Base-by-base conservation (phyloP, 2,888 invertebrate species). In the Agrochola circellaris region DNA sequence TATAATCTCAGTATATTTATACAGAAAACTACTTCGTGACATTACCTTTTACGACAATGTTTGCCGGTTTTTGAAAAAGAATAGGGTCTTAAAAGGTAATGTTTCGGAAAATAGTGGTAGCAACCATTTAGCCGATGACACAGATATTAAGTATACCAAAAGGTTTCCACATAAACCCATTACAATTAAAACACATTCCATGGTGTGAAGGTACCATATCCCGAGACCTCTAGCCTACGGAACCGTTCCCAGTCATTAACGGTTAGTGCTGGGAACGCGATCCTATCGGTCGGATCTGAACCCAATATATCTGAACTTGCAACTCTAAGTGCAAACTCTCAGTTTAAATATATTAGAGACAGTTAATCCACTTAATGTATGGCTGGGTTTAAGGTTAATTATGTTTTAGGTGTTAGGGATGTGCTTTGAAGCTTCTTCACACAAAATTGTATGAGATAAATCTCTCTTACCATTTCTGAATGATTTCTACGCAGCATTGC, bases 331-430 rank as follows among this genome's bases (percentile, higher is more conserved):
- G 85, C 70, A 70, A 75, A 85, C 71, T 66, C 68, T 64, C 66
- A 64, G 77, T 75, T 74, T 58, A 68, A 68, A 60, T 83, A 75
- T 85, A 85, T 77, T 74, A 51, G 61, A 69, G 30, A 84, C 83
- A 83, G 86, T 84, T 86, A 84, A 74, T 86, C 69, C 83, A 78
- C 69, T 75, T 66, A 82, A 86, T 81, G 77, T 84, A 87, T 88
- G 45, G 74, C 64, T 73, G 34, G 72, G 69, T 60, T 85, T 70
- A 75, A 82, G 86, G 84, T 83, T 83, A 85, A 83, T 86, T 78
- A 73, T 73, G 68, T 67, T 73, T 73, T n/a, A 61, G 69, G 66
- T 48, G 45, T 45, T 79, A 51, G n/a, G 48, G 79, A 72, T 68
- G 51, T 17, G 62, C 34, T 48, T 60, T 2, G 4, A 51, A 26